Conservation (phyloP, 2,797 vertebrate genomes). For the Gouania willdenowi region DNA sequence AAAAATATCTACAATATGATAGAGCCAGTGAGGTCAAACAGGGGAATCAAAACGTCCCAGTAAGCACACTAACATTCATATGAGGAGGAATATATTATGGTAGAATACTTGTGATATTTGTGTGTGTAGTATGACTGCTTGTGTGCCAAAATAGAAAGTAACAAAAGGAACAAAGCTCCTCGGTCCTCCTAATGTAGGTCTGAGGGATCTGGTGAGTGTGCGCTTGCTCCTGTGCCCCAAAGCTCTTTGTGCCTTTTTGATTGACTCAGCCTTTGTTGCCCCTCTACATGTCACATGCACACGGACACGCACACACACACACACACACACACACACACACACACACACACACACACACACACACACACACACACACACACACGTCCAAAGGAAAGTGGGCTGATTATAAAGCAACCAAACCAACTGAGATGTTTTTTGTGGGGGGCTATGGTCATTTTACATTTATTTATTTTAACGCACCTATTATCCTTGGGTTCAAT, state of each 20-base stretch:
- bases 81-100: no score
- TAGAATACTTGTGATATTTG: no score
- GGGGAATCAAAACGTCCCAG: no score
- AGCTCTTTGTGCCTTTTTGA: conserved; percentile 65
- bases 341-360: background rate
- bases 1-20: no score
- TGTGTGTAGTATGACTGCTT: conserved; percentile 13
- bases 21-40: no score
- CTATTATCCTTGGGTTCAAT: no score
- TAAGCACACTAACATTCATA: no score
- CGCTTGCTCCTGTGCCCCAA: conserved; percentile 11
- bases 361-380: no score
- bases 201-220: conserved; percentile 11
- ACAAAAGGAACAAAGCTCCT: conserved; percentile 26
- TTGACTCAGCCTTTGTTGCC: conserved; percentile 64
- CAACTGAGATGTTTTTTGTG: no score
- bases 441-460: no score
- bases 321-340: conserved; percentile 2
- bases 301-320: conserved; percentile 9
- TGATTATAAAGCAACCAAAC: background rate
- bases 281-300: conserved; percentile 38
- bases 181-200: conserved; percentile 6
- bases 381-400: background rate
- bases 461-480: no score
- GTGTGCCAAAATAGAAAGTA: no score